Percentiles rank a stretch among this genome's conserved stretches.
phyloP scores from a whole-genome alignment of 2,113 vertebrate genomes.

The Rana temporaria region DNA sequence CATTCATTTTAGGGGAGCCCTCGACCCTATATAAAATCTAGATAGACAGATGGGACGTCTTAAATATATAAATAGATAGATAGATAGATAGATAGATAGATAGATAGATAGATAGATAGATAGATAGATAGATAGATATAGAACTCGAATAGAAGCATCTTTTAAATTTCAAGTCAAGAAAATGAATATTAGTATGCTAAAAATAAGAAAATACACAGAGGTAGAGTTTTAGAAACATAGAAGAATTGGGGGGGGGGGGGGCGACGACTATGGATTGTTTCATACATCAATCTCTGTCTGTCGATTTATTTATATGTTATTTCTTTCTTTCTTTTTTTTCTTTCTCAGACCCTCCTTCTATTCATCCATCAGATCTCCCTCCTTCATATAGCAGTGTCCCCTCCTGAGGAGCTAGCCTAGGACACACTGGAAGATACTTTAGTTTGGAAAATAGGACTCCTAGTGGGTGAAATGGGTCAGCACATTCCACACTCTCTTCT shows the following conservation, averaged over 20 bases:
- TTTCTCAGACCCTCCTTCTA: background rate
- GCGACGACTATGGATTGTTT: no score
- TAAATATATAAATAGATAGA: background rate
- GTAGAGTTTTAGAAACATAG: no score
- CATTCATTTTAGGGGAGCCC: background rate
- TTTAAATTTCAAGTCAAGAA: no score
- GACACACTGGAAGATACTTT: slow-evolving; percentile 11
- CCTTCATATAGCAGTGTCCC: slow-evolving; percentile 1
- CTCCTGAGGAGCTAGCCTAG: background rate
- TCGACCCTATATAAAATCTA: background rate
- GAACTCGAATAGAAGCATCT: no score
- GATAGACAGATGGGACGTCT: background rate
- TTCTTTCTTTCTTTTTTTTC: background rate
- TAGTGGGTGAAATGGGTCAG: slow-evolving; percentile 49
- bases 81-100: background rate
- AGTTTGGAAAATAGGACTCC: slow-evolving; percentile 28
- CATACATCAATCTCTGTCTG: background rate
- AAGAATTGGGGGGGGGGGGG: no score
- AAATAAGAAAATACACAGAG: no score
- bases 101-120: slow-evolving; percentile 18
- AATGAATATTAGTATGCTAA: no score
- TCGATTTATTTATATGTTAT: background rate
- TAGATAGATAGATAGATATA: slow-evolving; percentile 1
- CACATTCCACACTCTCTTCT: background rate
- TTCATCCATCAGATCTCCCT: background rate